phyloP scores from a whole-genome alignment of 2,113 vertebrate genomes.

The Puntigrus tetrazona region DNA sequence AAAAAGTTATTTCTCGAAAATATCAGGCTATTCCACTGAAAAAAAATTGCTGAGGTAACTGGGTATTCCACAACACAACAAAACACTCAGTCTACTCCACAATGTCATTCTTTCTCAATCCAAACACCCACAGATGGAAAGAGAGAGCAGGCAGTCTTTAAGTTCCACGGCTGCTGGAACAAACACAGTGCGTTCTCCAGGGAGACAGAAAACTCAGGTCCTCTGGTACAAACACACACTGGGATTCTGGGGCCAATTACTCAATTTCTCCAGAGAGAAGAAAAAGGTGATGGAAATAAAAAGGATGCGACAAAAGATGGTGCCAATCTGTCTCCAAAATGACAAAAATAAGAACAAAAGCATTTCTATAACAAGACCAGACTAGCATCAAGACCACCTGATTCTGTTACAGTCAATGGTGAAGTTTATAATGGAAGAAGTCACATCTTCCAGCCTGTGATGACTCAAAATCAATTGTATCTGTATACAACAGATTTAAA shows the following conservation, averaged over 20 bases:
- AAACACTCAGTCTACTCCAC: background rate
- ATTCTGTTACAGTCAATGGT: background rate
- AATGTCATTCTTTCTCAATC: constrained; percentile 29
- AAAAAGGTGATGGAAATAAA: constrained; percentile 11
- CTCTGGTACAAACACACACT: constrained; percentile 37
- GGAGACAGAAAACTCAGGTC: constrained; percentile 42
- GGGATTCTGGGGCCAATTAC: constrained; percentile 52
- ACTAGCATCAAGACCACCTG: background rate
- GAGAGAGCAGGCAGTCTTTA: constrained; percentile 19
- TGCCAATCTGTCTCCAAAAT: background rate
- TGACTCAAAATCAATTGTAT: background rate
- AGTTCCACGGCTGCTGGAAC: constrained; percentile 48
- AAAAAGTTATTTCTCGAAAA: background rate
- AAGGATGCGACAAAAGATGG: background rate
- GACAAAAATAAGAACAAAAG: background rate
- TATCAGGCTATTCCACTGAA: background rate
- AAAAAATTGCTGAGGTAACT: background rate
- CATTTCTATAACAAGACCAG: background rate
- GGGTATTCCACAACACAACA: background rate
- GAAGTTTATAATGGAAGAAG: background rate
- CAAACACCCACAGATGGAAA: constrained; percentile 33
- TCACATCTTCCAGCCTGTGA: background rate
- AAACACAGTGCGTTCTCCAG: constrained; percentile 45
- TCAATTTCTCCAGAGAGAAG: constrained; percentile 20
- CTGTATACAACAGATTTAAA: background rate